phyloP scores from a whole-genome alignment of 1,140 invertebrate genomes.

The Papilio helenus region DNA sequence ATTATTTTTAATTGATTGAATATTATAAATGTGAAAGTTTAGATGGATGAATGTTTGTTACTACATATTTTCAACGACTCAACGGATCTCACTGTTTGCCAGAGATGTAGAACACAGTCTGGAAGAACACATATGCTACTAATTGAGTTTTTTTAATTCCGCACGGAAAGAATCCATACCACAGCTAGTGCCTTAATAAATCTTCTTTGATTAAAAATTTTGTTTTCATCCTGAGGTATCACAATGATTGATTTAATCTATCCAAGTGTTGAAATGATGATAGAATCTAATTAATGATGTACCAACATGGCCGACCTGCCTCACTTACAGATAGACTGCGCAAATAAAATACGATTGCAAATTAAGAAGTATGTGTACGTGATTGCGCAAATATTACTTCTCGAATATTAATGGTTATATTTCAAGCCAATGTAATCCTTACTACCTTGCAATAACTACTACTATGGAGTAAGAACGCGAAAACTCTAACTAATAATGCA shows the following conservation, averaged over 20 bases:
- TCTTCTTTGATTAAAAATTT: too few relatives aligned
- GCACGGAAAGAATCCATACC: too few relatives aligned
- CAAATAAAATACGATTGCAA: slow-evolving; percentile 10
- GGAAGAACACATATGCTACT: too few relatives aligned
- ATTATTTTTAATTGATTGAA: too few relatives aligned
- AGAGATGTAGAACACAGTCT: too few relatives aligned
- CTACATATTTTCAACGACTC: too few relatives aligned
- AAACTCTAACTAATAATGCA: neutral
- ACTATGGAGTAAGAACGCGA: neutral
- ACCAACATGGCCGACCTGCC: slow-evolving; percentile 55
- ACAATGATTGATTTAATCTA: slow-evolving; percentile 32
- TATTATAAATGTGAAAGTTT: too few relatives aligned
- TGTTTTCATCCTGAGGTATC: neutral
- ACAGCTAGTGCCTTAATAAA: too few relatives aligned
- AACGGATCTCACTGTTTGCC: too few relatives aligned
- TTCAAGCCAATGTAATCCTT: neutral
- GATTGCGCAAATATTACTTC: slow-evolving; percentile 6
- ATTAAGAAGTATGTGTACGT: neutral
- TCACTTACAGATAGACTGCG: slow-evolving; percentile 47
- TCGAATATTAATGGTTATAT: neutral
- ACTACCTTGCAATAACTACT: neutral
- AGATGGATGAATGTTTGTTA: too few relatives aligned
- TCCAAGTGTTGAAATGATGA: slow-evolving; percentile 44
- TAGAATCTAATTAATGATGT: slow-evolving; percentile 62
- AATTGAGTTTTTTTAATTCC: too few relatives aligned